Evolutionary conservation across 2,113 vertebrate genomes (phyloP).

Genomic region (Elgaria multicarinata): DNA sequence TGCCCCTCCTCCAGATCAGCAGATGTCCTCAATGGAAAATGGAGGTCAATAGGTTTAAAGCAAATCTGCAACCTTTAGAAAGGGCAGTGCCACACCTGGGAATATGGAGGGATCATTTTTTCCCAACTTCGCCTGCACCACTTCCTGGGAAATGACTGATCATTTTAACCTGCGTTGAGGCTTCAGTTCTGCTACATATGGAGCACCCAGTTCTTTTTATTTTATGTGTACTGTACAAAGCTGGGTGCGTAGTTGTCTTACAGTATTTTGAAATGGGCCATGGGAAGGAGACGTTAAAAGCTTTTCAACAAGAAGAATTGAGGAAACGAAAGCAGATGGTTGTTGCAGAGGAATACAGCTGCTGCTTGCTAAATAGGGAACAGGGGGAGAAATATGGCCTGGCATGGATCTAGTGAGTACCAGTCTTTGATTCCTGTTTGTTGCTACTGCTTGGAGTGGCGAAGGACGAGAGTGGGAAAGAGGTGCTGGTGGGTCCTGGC

Average conservation of each 20-base stretch:
- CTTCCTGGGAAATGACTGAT: background rate
- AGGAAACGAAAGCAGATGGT: constrained; percentile 32
- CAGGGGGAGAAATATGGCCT: constrained; percentile 23
- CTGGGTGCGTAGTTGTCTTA: background rate
- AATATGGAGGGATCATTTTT: background rate
- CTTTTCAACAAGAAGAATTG: background rate
- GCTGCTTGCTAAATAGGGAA: background rate
- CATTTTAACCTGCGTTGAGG: background rate
- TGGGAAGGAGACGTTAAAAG: background rate
- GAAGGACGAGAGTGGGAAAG: background rate
- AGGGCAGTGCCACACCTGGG: background rate
- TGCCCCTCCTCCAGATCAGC: background rate
- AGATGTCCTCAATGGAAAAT: background rate
- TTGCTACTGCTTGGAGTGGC: background rate
- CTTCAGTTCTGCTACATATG: background rate
- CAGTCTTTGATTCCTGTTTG: background rate
- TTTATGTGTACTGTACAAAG: background rate
- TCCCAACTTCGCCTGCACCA: background rate
- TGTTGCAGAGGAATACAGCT: background rate
- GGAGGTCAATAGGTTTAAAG: background rate
- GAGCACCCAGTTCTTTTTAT: background rate
- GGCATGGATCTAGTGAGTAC: constrained; percentile 53
- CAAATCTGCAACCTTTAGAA: background rate
- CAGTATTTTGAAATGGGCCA: constrained; percentile 1
- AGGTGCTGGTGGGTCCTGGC: background rate